Conservation (phyloP, 2,797 vertebrate genomes). For the Crenuchus spilurus region DNA sequence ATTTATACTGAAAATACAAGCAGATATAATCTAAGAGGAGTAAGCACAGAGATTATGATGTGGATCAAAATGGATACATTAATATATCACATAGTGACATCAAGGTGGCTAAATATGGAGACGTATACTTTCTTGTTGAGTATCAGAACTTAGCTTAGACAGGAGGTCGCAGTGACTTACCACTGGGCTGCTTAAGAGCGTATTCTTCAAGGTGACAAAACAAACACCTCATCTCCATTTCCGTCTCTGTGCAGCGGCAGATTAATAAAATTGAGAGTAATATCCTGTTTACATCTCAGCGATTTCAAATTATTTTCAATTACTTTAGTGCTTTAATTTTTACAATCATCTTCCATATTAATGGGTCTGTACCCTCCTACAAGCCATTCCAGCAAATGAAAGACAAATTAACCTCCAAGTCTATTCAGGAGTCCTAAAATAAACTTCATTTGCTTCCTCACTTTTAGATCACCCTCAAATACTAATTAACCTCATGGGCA, state of each 20-base stretch:
- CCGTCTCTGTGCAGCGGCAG: slow-evolving; percentile 6
- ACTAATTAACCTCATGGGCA: slow-evolving; percentile 68
- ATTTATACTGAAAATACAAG: background rate
- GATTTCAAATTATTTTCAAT: slow-evolving; percentile 69
- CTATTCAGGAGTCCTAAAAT: slow-evolving; percentile 56
- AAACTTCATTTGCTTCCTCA: slow-evolving; percentile 58
- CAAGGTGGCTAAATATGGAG: background rate
- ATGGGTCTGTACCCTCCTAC: slow-evolving; percentile 63
- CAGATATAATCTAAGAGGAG: background rate
- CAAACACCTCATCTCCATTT: slow-evolving; percentile 49
- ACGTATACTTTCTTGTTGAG: background rate
- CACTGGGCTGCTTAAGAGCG: slow-evolving; percentile 28
- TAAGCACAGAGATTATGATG: no score
- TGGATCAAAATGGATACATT: background rate
- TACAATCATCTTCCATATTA: slow-evolving; percentile 59
- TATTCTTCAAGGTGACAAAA: slow-evolving; percentile 47
- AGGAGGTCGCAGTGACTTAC: background rate
- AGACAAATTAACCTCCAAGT: slow-evolving; percentile 61
- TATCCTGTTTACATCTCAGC: slow-evolving; percentile 68
- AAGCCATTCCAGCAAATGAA: slow-evolving; percentile 51
- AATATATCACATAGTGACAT: background rate
- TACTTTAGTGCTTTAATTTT: slow-evolving; percentile 61
- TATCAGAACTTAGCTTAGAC: background rate
- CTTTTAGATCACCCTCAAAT: slow-evolving; percentile 55
- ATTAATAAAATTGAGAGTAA: slow-evolving; percentile 66